Conservation (phyloP, 2,797 vertebrate species). For the Rhinogobio ventralis region DNA sequence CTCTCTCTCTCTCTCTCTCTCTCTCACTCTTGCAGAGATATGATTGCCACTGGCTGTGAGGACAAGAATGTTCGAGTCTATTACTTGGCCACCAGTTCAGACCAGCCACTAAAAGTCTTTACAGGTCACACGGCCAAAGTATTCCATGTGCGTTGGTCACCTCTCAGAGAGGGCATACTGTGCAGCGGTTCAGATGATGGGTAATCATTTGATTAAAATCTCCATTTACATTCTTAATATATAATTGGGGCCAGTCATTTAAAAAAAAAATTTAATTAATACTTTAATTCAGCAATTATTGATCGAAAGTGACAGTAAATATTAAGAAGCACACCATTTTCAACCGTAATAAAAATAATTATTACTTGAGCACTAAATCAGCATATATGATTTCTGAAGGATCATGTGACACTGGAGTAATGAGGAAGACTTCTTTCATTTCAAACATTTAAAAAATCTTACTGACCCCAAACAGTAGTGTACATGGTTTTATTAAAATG, state of each 20-base stretch:
- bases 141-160: conserved; percentile 96
- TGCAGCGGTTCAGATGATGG: conserved; percentile 97
- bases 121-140: conserved; percentile 93
- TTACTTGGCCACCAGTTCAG: conserved; percentile 94
- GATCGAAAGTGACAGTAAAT: background rate
- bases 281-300: background rate
- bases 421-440: background rate
- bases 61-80: conserved; percentile 96
- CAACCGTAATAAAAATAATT: background rate
- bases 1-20: background rate
- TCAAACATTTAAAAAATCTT: background rate
- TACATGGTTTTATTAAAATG: background rate
- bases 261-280: background rate
- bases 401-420: background rate
- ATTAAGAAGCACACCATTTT: background rate
- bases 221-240: background rate
- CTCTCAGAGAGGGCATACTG: conserved; percentile 93
- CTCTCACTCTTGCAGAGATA: conserved; percentile 83
- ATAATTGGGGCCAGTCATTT: too few relatives aligned
- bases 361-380: background rate
- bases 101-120: conserved; percentile 95
- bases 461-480: background rate
- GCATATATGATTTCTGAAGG: background rate
- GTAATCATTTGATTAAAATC: conserved; percentile 71
- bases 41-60: conserved; percentile 98